These are phyloP conservation scores for Lithobates pipiens DNA, from an alignment of 2,797 vertebrate genomes.

Conservation along the genomic window DNA sequence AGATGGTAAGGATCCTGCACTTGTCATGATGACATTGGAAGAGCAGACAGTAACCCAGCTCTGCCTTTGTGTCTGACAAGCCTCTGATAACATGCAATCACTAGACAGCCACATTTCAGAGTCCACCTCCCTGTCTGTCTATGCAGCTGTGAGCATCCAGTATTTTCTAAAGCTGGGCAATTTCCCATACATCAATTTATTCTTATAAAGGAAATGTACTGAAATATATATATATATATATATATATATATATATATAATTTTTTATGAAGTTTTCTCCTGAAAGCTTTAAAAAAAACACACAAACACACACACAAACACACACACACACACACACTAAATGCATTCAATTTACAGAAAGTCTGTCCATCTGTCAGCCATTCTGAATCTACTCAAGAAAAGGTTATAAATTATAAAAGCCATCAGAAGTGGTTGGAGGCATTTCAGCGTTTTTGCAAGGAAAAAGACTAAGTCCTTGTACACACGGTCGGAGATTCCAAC, in stretches of 20 bases:
- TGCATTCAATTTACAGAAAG: neutral
- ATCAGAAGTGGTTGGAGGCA: too few relatives aligned
- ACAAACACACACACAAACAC: too few relatives aligned
- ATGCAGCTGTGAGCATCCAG: neutral
- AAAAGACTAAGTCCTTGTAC: too few relatives aligned
- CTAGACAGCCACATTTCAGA: neutral
- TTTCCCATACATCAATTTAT: neutral
- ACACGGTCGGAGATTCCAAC: too few relatives aligned
- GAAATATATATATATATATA: too few relatives aligned
- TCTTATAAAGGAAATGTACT: too few relatives aligned
- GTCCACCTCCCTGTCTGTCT: neutral
- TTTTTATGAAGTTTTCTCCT: too few relatives aligned
- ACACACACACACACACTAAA: neutral
- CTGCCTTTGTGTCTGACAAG: conserved; percentile 11
- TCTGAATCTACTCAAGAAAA: neutral
- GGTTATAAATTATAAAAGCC: too few relatives aligned
- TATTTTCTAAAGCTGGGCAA: neutral
- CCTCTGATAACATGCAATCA: conserved; percentile 16
- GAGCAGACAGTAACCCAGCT: neutral
- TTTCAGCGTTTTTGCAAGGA: too few relatives aligned
- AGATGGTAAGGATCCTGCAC: conserved; percentile 12
- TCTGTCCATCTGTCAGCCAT: neutral
- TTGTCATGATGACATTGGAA: neutral
- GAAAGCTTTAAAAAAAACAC: too few relatives aligned
- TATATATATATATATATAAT: too few relatives aligned